Conservation (phyloP, 2,888 invertebrate species). For the Acleris cristana region DNA sequence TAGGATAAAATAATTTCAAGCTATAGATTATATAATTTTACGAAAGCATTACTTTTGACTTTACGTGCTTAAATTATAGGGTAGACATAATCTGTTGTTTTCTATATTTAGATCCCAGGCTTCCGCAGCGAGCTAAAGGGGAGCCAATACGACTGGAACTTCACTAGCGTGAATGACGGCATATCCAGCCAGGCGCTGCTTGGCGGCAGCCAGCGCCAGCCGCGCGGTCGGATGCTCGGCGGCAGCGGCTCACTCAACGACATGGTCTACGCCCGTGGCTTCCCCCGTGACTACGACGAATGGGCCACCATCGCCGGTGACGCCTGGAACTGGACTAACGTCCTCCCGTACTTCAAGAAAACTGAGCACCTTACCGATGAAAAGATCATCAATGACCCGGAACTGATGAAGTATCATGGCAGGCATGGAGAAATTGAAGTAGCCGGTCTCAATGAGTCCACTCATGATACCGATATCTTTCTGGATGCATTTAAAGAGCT, state of each 20-base stretch:
- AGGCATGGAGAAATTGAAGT: conserved; percentile 66
- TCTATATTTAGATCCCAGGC: conserved; percentile 61
- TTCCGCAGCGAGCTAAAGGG: conserved; percentile 53
- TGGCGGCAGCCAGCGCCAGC: conserved; percentile 60
- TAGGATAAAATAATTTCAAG: too few species aligned
- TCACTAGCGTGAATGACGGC: conserved; percentile 60
- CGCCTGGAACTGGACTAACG: conserved; percentile 64
- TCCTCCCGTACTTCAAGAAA: conserved; percentile 67
- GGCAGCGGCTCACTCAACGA: conserved; percentile 70
- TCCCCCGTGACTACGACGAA: conserved; percentile 66
- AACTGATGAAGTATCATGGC: conserved; percentile 61
- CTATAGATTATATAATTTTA: too few species aligned
- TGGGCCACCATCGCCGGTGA: conserved; percentile 61
- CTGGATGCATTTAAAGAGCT: conserved; percentile 63
- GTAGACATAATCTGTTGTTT: neutral
- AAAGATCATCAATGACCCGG: conserved; percentile 55
- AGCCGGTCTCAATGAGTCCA: conserved; percentile 50
- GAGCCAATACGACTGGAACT: conserved; percentile 69
- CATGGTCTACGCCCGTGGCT: conserved; percentile 72
- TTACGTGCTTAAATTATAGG: too few species aligned
- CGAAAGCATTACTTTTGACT: too few species aligned
- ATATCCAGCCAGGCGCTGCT: conserved; percentile 59
- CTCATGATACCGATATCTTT: conserved; percentile 50
- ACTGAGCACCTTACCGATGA: conserved; percentile 67
- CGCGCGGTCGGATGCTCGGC: conserved; percentile 69